Evolutionary conservation across 2,888 invertebrate genomes (phyloP), one percentile per base, ranked within the genome.

Genomic region (Xylota sylvarum): DNA sequence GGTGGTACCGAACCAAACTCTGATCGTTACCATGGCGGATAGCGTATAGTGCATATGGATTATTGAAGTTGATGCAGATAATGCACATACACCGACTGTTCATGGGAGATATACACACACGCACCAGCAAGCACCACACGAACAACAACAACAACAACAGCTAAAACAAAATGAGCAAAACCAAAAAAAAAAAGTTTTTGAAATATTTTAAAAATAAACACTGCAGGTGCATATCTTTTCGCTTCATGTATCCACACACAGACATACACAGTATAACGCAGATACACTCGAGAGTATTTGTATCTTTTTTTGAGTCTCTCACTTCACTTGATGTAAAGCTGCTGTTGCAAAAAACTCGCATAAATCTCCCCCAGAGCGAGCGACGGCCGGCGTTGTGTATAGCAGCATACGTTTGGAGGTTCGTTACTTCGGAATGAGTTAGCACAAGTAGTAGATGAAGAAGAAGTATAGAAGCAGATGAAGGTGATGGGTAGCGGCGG

Each of bases 181-280:
- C 23, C 23, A 77, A 77, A 77, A 65, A 73, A 67, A 62, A 48
- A 64, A 79, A 70, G 80, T 73, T 77, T 86, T 86, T 67, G 50
- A 86, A 86, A 86, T 86, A 86, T 86, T 86, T 86, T 86, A 86
- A 77, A 82, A 86, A 86, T 82, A 86, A 82, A 87, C 79, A 79
- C 83, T 87, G 87, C 87, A 87, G 87, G 87, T 87, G 87, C 87
- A 87, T 87, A 87, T 87, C 83, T 82, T 78, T 87, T 87, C 52
- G 77, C 78, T 86, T 82, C 77, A 62, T 76, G 86, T 77, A 79
- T 79, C 76, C 65, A 72, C 48, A 76, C 55, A 83, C 40, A n/a
- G n/a, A n/a, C n/a, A 23, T 23, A 23, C 23, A 23, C 23, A 23
- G 23, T 3, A 23, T 2, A 1, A 23, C 23, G 23, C 23, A 23